A percentile compares a stretch with the other conserved stretches of the same genome.
Conservation (phyloP, 2,113 vertebrate species). For the Microcebus jonahi region DNA sequence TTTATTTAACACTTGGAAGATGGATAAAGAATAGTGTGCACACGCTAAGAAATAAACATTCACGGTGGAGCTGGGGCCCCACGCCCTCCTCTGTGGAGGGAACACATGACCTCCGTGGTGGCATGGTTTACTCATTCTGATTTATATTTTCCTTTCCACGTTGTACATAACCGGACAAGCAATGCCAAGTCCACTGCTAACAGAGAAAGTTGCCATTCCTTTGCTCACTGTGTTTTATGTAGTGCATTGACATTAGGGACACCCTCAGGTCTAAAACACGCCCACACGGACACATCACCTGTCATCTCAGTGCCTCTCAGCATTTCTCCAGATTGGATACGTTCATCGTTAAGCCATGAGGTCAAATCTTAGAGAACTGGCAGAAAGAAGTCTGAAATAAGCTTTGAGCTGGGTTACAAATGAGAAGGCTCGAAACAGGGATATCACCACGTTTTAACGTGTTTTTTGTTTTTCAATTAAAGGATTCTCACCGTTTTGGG, state of each 20-base stretch:
- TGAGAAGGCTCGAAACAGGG: fast-evolving
- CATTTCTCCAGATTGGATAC: fast-evolving
- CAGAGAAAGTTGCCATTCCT: neutral
- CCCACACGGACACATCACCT: fast-evolving
- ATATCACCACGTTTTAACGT: fast-evolving
- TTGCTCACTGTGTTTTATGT: neutral
- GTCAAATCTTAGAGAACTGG: neutral
- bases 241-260: fast-evolving
- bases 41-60: fast-evolving
- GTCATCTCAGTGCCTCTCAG: fast-evolving
- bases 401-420: neutral
- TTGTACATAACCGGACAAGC: fast-evolving
- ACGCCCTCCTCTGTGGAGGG: fast-evolving
- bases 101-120: fast-evolving
- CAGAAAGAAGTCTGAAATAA: neutral
- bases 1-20: neutral
- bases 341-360: fast-evolving
- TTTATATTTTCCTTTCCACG: neutral
- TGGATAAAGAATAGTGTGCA: fast-evolving
- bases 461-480: neutral
- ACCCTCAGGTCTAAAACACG: no score
- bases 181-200: fast-evolving
- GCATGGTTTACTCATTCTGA: fast-evolving
- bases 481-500: slow-evolving; percentile 97
- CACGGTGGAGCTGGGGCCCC: fast-evolving